phyloP scores from a whole-genome alignment of 1,140 invertebrate species.

The Drosophila willistoni region DNA sequence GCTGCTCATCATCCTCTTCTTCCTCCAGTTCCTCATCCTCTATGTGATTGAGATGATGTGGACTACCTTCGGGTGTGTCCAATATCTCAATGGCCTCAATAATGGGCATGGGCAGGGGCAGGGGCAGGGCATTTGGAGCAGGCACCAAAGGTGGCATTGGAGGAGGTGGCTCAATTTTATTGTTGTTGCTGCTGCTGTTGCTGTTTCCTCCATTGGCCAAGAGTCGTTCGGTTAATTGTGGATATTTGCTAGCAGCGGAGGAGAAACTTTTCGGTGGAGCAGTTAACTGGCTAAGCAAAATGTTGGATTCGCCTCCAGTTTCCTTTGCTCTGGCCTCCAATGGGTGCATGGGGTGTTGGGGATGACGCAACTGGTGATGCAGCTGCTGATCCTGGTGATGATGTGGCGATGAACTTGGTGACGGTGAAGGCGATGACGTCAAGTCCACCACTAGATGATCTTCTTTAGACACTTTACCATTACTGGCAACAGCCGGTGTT shows the following conservation, averaged over 20 bases:
- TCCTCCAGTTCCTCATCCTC: conserved; percentile 31
- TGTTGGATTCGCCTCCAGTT: conserved; percentile 41
- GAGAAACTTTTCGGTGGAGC: conserved; percentile 68
- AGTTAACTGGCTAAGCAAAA: conserved; percentile 64
- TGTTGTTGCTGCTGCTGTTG: neutral
- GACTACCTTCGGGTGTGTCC: conserved; percentile 78
- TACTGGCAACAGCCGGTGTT: conserved; percentile 25
- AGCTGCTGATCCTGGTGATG: conserved; percentile 30
- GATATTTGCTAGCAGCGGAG: conserved; percentile 59
- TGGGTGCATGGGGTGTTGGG: conserved; percentile 31
- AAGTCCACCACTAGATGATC: conserved; percentile 56
- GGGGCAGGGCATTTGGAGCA: neutral
- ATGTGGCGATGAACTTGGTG: conserved; percentile 69
- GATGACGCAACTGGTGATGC: neutral
- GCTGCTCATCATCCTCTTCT: conserved; percentile 21
- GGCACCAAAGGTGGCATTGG: conserved; percentile 8
- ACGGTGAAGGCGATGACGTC: conserved; percentile 77
- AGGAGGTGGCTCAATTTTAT: conserved; percentile 5
- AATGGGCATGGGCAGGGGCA: conserved; percentile 26
- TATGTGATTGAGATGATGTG: conserved; percentile 45
- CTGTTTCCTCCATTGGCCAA: conserved; percentile 63
- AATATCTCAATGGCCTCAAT: conserved; percentile 80
- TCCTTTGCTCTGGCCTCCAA: conserved; percentile 35
- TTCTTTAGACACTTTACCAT: conserved; percentile 35
- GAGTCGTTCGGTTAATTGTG: conserved; percentile 71